Evolutionary conservation across 2,797 vertebrate genomes (phyloP).

Genomic region (Prunella strophiata): DNA sequence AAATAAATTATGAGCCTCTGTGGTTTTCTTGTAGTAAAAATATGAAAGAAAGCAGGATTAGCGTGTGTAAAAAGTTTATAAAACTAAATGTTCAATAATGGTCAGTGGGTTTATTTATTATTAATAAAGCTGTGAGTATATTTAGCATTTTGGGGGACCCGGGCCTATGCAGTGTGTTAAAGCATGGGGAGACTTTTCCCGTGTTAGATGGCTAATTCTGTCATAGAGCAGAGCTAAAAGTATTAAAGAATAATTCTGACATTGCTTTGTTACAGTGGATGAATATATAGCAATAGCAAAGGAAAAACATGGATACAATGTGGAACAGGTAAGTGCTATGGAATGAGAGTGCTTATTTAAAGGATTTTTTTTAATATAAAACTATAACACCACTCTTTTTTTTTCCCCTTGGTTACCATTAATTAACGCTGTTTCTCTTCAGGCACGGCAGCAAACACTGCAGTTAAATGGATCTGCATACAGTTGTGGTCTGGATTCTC

Average conservation of each 20-base stretch:
- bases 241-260: constrained; percentile 56
- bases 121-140: not conserved
- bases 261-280: constrained; percentile 86
- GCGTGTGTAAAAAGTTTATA: not conserved
- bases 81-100: not conserved
- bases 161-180: not conserved
- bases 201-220: not conserved
- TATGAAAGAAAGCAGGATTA: not conserved
- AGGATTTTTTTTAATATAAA: not conserved
- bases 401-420: constrained; percentile 47
- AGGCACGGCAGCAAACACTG: constrained; percentile 65
- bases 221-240: not conserved
- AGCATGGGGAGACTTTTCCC: not conserved
- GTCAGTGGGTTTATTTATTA: not conserved
- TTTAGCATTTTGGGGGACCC: not conserved
- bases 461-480: constrained; percentile 67
- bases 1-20: not conserved
- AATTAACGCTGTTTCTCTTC: constrained; percentile 71
- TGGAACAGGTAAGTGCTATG: constrained; percentile 89
- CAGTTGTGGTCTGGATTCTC: constrained; percentile 71
- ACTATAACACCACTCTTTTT: constrained; percentile 10
- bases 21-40: not conserved
- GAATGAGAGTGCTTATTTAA: constrained; percentile 21
- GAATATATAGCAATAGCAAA: constrained; percentile 98
- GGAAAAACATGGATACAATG: constrained; percentile 98